Evolutionary conservation across 2,888 invertebrate species (phyloP), one percentile per base, ranked within the genome.

Genomic region (Epiblema foenella): DNA sequence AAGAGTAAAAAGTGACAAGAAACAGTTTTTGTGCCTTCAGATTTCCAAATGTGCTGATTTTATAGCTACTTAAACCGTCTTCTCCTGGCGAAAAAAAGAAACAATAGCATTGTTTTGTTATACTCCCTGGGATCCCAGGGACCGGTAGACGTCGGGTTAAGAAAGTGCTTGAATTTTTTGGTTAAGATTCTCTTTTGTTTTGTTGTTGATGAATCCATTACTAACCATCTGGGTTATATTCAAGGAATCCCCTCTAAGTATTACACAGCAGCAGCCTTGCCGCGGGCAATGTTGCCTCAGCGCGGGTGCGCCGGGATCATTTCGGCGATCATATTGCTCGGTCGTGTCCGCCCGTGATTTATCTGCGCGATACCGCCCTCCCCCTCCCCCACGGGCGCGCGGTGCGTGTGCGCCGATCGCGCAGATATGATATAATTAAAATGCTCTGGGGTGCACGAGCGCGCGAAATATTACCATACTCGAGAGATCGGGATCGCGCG

Each of bases 391-490:
- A 39, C 59, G 49, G 24, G 54, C 56, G 59, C 58, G 39, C 60
- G 59, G 75, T 73, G 74, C 69, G 74, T 68, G 74, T 82, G 86
- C 85, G 86, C 79, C 77, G 76, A 77, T 67, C 79, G 75, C 74
- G 77, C 79, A 83, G 89, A 89, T 89, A 90, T 87, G 84, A 88
- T 89, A 87, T 90, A 89, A 89, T 89, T 88, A 89, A 89, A 85
- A 81, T 81, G 85, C 80, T 80, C 80, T 78, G 75, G 80, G 78
- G 81, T 73, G 87, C 89, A 88, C 88, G 89, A 88, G 85, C 89
- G 86, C 84, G 85, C 86, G 83, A 85, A 87, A 88, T 89, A 90
- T 90, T 89, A 90, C 89, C 90, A 89, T 90, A 90, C 64, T 54
- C 86, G 78, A 78, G 78, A 78, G 78, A 81, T 79, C 83, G 78